A percentile compares a stretch with the other conserved stretches of the same genome.
These are phyloP conservation scores for Odobenus rosmarus DNA, from an alignment of 2,113 vertebrate genomes.

Conservation along the genomic window DNA sequence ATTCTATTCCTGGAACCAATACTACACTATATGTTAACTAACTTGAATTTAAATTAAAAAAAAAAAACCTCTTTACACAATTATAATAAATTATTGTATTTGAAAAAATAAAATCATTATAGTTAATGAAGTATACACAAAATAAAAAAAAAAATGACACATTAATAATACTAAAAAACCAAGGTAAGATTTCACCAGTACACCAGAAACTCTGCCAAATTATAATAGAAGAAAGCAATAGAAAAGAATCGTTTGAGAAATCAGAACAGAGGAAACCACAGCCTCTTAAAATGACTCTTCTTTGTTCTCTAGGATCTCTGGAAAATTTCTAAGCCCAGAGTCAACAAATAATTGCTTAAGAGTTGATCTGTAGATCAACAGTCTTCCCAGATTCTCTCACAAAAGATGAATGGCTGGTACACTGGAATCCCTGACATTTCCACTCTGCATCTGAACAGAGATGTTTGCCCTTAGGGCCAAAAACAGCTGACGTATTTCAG, in stretches of 20 bases:
- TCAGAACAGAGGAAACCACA: not conserved
- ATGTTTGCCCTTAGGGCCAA: not conserved
- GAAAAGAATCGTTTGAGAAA: not conserved
- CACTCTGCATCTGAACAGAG: not conserved
- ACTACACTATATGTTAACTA: not conserved
- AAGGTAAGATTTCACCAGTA: not conserved
- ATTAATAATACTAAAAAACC: not conserved
- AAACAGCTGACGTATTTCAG: not conserved
- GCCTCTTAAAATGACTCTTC: not conserved
- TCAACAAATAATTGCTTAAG: not conserved
- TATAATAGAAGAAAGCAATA: not conserved
- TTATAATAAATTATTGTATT: not conserved
- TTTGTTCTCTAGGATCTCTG: not conserved
- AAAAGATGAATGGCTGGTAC: not conserved
- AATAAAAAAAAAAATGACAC: not conserved
- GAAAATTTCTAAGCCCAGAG: not conserved
- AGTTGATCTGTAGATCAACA: not conserved
- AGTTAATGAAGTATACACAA: not conserved
- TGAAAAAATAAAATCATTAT: not conserved
- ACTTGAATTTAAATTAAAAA: not conserved
- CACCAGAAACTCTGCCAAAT: not conserved
- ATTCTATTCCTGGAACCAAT: not conserved
- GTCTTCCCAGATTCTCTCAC: not conserved
- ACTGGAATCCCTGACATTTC: not conserved
- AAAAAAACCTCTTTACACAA: not conserved